A percentile compares a stretch with the other conserved stretches of the same genome.
phyloP scores from a whole-genome alignment of 2,113 vertebrate species.

The Terrapene triunguis region DNA sequence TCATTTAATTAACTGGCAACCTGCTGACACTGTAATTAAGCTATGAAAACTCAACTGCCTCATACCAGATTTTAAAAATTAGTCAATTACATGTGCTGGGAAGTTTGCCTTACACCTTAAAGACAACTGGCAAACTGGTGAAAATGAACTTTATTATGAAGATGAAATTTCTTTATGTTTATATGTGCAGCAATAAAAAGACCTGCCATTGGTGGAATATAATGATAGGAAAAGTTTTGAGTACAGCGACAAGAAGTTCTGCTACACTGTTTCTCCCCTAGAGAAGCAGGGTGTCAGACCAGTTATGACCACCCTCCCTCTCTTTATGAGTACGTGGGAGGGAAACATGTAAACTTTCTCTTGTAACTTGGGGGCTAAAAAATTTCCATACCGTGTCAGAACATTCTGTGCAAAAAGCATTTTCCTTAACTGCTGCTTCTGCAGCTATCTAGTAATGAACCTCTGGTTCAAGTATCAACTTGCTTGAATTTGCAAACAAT shows the following conservation, averaged over 20 bases:
- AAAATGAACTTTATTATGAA: constrained; percentile 41
- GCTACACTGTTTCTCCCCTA: rapidly evolving
- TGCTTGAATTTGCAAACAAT: background rate
- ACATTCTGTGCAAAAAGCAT: background rate
- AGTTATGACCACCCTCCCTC: background rate
- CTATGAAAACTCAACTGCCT: constrained; percentile 76
- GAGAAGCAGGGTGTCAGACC: background rate
- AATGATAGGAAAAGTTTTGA: background rate
- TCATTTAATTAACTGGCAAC: constrained; percentile 80
- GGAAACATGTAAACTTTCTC: background rate
- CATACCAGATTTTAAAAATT: constrained; percentile 74
- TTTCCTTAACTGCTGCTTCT: background rate
- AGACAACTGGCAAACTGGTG: constrained; percentile 22
- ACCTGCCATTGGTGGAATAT: constrained; percentile 25
- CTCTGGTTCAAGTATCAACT: background rate
- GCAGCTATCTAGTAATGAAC: rapidly evolving
- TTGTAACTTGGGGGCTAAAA: background rate
- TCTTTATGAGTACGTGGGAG: background rate
- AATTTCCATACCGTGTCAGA: background rate
- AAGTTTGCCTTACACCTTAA: constrained; percentile 45
- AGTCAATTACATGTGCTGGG: constrained; percentile 67
- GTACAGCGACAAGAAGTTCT: background rate
- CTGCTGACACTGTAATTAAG: constrained; percentile 78
- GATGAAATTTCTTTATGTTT: background rate
- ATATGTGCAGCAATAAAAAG: constrained; percentile 38